Conservation (phyloP, 1,140 invertebrate genomes). For the Drosophila rufa region DNA sequence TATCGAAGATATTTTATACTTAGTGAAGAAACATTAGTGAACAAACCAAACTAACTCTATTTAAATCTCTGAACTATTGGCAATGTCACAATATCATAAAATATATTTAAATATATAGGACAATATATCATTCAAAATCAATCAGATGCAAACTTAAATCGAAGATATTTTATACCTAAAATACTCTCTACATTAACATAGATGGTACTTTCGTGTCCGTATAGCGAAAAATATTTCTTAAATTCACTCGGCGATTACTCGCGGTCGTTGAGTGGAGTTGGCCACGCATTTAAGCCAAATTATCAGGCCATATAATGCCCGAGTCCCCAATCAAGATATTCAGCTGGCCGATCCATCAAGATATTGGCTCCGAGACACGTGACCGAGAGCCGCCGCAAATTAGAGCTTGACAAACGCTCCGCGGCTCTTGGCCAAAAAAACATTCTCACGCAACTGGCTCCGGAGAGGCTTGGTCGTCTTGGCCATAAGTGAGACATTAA, state of each 20-base stretch:
- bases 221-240: conserved; percentile 8
- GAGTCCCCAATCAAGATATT: conserved; percentile 35
- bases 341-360: conserved; percentile 49
- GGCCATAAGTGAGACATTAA: conserved; percentile 82
- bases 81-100: too few relatives aligned
- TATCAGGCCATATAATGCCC: conserved; percentile 59
- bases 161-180: background rate
- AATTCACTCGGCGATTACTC: conserved; percentile 30
- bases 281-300: conserved; percentile 75
- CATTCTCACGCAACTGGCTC: conserved; percentile 41
- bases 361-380: conserved; percentile 44
- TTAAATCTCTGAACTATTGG: too few relatives aligned
- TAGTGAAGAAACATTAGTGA: too few relatives aligned
- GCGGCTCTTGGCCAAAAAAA: background rate
- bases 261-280: conserved; percentile 36
- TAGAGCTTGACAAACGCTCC: conserved; percentile 48
- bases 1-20: too few relatives aligned
- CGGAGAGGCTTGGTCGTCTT: conserved; percentile 59
- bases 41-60: too few relatives aligned
- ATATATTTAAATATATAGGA: too few relatives aligned
- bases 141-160: background rate
- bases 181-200: background rate
- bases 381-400: conserved; percentile 41
- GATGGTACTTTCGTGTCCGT: conserved; percentile 24
- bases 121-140: background rate